Percentiles rank a stretch among this genome's conserved stretches.
Conservation (phyloP, 2,797 vertebrate species). For the Poecilia gillii region DNA sequence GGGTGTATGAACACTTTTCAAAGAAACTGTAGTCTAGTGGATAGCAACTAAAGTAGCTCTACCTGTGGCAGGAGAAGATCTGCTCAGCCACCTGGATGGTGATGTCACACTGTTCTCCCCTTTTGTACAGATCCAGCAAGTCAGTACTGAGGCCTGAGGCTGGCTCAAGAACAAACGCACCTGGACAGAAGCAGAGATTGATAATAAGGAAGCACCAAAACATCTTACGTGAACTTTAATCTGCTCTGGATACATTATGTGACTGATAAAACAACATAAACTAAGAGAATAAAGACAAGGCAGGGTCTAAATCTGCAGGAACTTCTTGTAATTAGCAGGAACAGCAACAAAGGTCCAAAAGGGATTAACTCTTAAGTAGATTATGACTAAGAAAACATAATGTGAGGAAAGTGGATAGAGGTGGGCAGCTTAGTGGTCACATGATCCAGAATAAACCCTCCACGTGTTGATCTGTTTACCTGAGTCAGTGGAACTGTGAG, state of each 20-base stretch:
- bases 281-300: slow-evolving; percentile 6
- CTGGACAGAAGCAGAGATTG: slow-evolving; percentile 36
- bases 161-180: slow-evolving; percentile 74
- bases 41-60: slow-evolving; percentile 29
- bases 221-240: background rate
- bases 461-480: slow-evolving; percentile 58
- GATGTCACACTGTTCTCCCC: slow-evolving; percentile 86
- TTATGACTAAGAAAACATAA: slow-evolving; percentile 57
- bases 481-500: slow-evolving; percentile 45
- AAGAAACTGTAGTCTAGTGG: background rate
- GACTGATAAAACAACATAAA: background rate
- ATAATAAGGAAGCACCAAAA: slow-evolving; percentile 10
- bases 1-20: background rate
- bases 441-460: slow-evolving; percentile 38
- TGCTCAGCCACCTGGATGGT: slow-evolving; percentile 87
- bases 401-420: slow-evolving; percentile 23
- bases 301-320: background rate
- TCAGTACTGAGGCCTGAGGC: slow-evolving; percentile 89
- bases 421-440: slow-evolving; percentile 21
- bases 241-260: background rate
- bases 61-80: slow-evolving; percentile 93
- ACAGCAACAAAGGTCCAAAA: slow-evolving; percentile 40
- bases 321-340: slow-evolving; percentile 31
- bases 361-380: slow-evolving; percentile 63
- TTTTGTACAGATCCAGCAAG: slow-evolving; percentile 86